These are phyloP conservation scores for Myrmophylax atrothorax DNA, from an alignment of 2,113 vertebrate genomes.

Conservation along the genomic window DNA sequence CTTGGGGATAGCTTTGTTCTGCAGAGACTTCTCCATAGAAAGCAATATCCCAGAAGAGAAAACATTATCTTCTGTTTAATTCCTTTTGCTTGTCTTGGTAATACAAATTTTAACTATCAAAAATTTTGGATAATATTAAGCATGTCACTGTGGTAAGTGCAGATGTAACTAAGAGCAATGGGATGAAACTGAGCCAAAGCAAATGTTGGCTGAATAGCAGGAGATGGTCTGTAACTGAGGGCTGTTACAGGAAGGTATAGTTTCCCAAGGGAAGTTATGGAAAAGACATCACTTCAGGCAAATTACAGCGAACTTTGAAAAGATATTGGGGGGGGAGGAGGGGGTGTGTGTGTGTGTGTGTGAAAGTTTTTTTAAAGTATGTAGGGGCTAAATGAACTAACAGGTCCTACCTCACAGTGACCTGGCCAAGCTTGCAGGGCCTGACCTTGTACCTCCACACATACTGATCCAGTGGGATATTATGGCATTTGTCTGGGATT, in stretches of 20 bases:
- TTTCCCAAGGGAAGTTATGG: neutral
- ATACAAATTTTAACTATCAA: neutral
- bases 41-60: neutral
- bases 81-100: neutral
- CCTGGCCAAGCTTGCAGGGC: neutral
- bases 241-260: neutral
- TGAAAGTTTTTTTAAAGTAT: neutral
- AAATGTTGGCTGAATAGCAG: conserved; percentile 4
- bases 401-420: neutral
- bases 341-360: too few relatives aligned
- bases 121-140: neutral
- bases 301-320: neutral
- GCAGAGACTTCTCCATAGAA: neutral
- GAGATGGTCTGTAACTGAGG: neutral
- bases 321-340: neutral
- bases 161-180: conserved; percentile 17
- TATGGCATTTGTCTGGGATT: rapidly evolving
- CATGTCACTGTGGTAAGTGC: neutral
- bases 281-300: neutral
- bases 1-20: neutral
- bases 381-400: neutral
- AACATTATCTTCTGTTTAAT: neutral
- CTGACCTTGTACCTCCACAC: rapidly evolving
- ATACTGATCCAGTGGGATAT: neutral
- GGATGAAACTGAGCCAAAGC: conserved; percentile 29